Evolutionary conservation across 2,113 vertebrate genomes (phyloP).

Genomic region (Boulengerochromis microlepis): DNA sequence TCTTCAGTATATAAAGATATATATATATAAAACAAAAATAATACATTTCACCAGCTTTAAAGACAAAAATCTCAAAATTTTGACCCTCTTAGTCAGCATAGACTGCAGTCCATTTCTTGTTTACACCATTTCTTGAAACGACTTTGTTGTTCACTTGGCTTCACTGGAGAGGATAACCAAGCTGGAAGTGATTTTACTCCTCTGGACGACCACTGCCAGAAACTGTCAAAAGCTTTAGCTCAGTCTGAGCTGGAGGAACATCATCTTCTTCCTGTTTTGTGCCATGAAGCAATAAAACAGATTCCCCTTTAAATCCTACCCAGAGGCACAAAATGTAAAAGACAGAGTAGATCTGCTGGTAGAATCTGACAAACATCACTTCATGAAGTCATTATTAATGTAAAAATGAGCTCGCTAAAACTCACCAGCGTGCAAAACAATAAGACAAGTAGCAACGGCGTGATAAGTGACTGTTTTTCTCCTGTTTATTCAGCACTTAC

Average conservation of each 20-base stretch:
- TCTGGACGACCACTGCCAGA: background rate
- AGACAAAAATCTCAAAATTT: background rate
- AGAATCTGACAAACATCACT: background rate
- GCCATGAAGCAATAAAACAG: slow-evolving; percentile 4
- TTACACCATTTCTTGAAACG: background rate
- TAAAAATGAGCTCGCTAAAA: background rate
- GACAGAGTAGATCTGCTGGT: background rate
- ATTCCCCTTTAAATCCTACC: background rate
- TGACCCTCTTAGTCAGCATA: background rate
- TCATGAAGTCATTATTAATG: background rate
- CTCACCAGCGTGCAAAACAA: rapidly evolving
- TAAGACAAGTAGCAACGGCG: background rate
- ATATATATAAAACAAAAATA: background rate
- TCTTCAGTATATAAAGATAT: background rate
- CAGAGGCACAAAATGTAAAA: slow-evolving; percentile 4
- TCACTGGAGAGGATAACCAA: background rate
- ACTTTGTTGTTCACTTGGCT: background rate
- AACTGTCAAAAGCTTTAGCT: background rate
- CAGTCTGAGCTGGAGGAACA: background rate
- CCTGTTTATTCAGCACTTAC: background rate
- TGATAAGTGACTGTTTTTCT: background rate
- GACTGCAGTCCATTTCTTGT: background rate
- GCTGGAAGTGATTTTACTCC: background rate
- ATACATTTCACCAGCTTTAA: background rate
- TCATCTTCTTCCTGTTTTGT: background rate